Percentiles rank a stretch among this genome's conserved stretches.
Conservation (phyloP, 2,888 invertebrate genomes). For the Geophilus truncorum region DNA sequence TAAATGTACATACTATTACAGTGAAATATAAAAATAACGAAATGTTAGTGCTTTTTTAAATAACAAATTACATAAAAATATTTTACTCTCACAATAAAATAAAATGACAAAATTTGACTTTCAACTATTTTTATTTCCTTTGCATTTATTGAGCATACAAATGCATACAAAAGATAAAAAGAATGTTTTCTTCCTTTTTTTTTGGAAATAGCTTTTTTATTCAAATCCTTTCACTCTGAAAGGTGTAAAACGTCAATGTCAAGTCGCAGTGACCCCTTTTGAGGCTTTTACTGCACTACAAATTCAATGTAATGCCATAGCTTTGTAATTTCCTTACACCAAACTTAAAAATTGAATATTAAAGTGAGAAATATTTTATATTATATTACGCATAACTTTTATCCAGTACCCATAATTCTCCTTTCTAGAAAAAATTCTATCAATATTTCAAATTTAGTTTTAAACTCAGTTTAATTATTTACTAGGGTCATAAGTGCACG, state of each 20-base stretch:
- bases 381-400: too few species aligned
- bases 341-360: neutral
- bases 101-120: too few species aligned
- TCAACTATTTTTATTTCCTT: too few species aligned
- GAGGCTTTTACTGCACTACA: neutral
- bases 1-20: too few species aligned
- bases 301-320: neutral
- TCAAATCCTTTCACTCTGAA: neutral
- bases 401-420: too few species aligned
- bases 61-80: too few species aligned
- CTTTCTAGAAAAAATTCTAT: too few species aligned
- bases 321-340: neutral
- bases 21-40: too few species aligned
- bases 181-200: neutral
- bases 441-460: neutral
- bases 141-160: too few species aligned
- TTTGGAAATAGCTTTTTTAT: neutral
- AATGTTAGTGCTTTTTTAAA: too few species aligned
- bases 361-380: too few species aligned
- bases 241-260: neutral
- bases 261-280: neutral
- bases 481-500: neutral
- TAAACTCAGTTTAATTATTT: neutral
- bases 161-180: neutral
- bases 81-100: too few species aligned